A percentile compares a stretch with the other conserved stretches of the same genome.
phyloP scores from a whole-genome alignment of 2,888 invertebrate species.

The Hemaris fuciformis region DNA sequence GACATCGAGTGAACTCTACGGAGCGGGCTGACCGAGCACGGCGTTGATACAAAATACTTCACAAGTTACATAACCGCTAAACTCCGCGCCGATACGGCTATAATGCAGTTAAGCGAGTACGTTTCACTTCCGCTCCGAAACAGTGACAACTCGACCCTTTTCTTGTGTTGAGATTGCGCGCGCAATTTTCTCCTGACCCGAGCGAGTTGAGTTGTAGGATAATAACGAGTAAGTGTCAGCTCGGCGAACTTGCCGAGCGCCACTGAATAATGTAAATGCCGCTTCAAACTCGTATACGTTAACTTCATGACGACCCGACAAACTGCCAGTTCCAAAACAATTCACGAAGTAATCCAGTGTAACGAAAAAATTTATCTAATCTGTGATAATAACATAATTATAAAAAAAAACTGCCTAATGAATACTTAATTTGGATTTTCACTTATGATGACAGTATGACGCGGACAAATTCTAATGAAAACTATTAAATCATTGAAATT shows the following conservation, averaged over 20 bases:
- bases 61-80: not conserved
- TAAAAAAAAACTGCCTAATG: too few species aligned
- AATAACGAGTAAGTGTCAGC: slow-evolving; percentile 50
- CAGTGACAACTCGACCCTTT: slow-evolving; percentile 19
- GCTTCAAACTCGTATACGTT: not conserved
- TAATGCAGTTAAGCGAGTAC: not conserved
- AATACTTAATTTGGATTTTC: too few species aligned
- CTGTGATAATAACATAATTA: not conserved
- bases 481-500: too few species aligned
- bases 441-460: too few species aligned
- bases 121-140: not conserved
- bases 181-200: slow-evolving; percentile 34
- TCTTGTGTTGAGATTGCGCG: slow-evolving; percentile 38
- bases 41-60: too few species aligned
- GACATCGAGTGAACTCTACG: not conserved
- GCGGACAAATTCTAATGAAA: too few species aligned
- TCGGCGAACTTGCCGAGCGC: not conserved
- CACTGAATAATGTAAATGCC: not conserved
- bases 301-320: not conserved
- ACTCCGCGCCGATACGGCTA: too few species aligned
- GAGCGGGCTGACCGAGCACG: not conserved
- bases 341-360: not conserved
- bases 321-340: not conserved
- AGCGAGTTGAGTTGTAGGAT: not conserved
- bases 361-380: not conserved